Evolutionary conservation across 1,140 invertebrate genomes (phyloP).

Genomic region (Helicorthomorpha holstii): DNA sequence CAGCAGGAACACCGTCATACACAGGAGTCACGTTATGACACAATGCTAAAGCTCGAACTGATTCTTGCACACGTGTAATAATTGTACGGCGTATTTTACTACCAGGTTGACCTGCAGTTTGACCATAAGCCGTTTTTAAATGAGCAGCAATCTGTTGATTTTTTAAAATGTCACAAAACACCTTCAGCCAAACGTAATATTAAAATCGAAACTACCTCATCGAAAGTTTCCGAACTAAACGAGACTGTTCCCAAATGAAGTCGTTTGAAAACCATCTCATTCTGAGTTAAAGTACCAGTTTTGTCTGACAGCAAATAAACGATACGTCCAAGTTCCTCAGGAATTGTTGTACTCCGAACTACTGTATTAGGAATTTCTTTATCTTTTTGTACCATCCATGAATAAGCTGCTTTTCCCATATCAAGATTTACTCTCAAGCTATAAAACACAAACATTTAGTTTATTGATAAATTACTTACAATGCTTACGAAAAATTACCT

Average conservation of each 20-base stretch:
- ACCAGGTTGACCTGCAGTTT: constrained; percentile 2
- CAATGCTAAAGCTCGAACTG: constrained; percentile 81
- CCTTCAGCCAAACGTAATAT: not conserved
- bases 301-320: constrained; percentile 93
- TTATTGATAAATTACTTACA: constrained; percentile 2
- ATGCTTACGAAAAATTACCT: constrained; percentile 38
- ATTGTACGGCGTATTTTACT: constrained; percentile 42
- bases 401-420: constrained; percentile 95
- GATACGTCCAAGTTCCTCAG: constrained; percentile 93
- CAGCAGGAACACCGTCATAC: constrained; percentile 27
- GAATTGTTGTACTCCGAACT: constrained; percentile 96
- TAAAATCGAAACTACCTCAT: constrained; percentile 40
- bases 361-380: constrained; percentile 82
- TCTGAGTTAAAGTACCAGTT: constrained; percentile 96
- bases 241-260: constrained; percentile 78
- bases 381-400: constrained; percentile 90
- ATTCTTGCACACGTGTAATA: constrained; percentile 64
- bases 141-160: constrained; percentile 15
- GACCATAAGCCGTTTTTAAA: constrained; percentile 17
- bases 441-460: constrained; percentile 11
- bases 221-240: constrained; percentile 71
- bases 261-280: constrained; percentile 96
- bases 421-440: constrained; percentile 95
- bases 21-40: constrained; percentile 99
- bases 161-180: not conserved